Conservation (phyloP, 2,113 vertebrate genomes). For the Channa argus region DNA sequence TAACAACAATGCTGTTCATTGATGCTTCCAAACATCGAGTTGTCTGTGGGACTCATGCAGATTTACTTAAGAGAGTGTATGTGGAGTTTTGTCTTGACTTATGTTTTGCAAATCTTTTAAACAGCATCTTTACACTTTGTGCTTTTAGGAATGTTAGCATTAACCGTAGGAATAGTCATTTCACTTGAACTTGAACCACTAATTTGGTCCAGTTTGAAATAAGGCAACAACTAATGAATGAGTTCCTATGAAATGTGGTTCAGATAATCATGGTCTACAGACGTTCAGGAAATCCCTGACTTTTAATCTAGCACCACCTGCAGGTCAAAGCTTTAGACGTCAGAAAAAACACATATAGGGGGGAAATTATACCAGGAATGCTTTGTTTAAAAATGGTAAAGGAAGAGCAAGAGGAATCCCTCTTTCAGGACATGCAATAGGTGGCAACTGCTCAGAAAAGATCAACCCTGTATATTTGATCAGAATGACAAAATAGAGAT, state of each 20-base stretch:
- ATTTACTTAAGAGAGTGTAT: not conserved
- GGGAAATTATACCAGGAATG: no score
- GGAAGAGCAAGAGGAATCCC: no score
- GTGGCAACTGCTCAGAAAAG: no score
- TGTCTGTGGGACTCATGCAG: constrained; percentile 13
- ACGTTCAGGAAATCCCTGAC: no score
- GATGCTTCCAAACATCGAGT: not conserved
- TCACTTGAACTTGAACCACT: not conserved
- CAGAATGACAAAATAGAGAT: no score
- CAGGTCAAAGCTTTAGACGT: not conserved
- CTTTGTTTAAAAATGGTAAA: no score
- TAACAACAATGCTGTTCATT: not conserved
- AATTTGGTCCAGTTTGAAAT: not conserved
- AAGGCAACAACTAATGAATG: not conserved
- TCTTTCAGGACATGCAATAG: no score
- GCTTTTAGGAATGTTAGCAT: not conserved
- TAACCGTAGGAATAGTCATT: not conserved
- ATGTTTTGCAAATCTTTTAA: constrained; percentile 6
- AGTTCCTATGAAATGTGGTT: not conserved
- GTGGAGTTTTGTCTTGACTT: not conserved
- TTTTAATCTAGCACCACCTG: not conserved
- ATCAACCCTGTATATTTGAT: no score
- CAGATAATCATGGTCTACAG: not conserved
- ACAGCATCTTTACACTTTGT: constrained; percentile 1
- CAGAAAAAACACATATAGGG: no score